Evolutionary conservation across 2,888 invertebrate species (phyloP), one percentile per base, ranked within the genome.

Genomic region (Noctua comes): DNA sequence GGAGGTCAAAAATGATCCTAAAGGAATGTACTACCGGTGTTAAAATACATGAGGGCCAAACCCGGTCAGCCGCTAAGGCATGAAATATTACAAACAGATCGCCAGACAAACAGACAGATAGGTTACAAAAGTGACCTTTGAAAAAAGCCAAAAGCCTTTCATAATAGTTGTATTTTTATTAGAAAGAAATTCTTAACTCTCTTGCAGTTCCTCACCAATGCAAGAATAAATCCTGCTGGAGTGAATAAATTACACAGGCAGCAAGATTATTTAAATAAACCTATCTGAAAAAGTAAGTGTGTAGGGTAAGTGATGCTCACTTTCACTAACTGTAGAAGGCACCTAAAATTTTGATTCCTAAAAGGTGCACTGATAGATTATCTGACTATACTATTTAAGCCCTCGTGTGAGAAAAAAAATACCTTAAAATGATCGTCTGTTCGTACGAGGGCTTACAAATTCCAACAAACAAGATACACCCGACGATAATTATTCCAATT

Each of bases 401-500:
- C 18, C 51, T 21, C 51, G 51, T 21, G 7, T 2, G 2, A 21
- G 51, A 51, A 51, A 51, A 51, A 54, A 54, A 54, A 54, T 46
- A 46, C 21, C 21, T 21, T 54, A 31, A 31, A 62, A 62, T n/a
- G 24, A 51, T 21, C 2, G 13, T 16, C 7, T 1, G 59, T 59
- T 13, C 57, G n/a, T 27, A 11, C 24, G 24, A 11, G 27, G 16
- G 57, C 57, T 64, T 66, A 43, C 40, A 66, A 43, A 43, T 66
- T 10, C 27, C n/a, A n/a, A 18, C n/a, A 27, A 66, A 27, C n/a
- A 27, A n/a, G n/a, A 66, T 1, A n/a, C n/a, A 66, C 43, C 66
- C n/a, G 4, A n/a, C n/a, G 18, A 66, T 66, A n/a, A 66, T 66
- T 43, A 66, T 66, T 66, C 43, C 43, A 66, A 66, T 66, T 43